phyloP scores from a whole-genome alignment of 2,797 vertebrate genomes.

The Alectoris magna region DNA sequence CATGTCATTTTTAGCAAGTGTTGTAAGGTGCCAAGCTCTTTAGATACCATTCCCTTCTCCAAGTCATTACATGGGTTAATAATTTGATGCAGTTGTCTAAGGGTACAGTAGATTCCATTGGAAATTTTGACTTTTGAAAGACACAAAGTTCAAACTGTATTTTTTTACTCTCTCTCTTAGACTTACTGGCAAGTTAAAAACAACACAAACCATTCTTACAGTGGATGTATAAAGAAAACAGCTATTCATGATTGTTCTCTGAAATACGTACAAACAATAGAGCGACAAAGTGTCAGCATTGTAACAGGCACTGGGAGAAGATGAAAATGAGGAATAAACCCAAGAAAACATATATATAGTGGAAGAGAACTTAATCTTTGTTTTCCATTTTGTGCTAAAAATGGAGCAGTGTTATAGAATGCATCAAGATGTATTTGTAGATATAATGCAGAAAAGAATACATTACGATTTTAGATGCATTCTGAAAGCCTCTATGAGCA shows the following conservation, averaged over 20 bases:
- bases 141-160: neutral
- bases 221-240: neutral
- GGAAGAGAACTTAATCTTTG: neutral
- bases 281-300: neutral
- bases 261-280: neutral
- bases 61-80: neutral
- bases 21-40: neutral
- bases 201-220: neutral
- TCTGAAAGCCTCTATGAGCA: neutral
- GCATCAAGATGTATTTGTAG: neutral
- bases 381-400: slow-evolving; percentile 12
- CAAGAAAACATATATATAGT: slow-evolving; percentile 31
- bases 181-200: neutral
- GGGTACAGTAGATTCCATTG: neutral
- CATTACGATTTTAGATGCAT: neutral
- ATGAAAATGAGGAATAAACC: slow-evolving; percentile 24
- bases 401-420: slow-evolving; percentile 3
- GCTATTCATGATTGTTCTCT: neutral
- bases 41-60: neutral
- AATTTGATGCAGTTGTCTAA: neutral
- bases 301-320: slow-evolving; percentile 3
- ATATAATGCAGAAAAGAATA: neutral
- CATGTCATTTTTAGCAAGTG: neutral
- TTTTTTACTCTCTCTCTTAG: neutral
- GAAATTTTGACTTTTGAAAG: neutral